Evolutionary conservation across 2,797 vertebrate genomes (phyloP).

Genomic region (Sandelia bainsii): DNA sequence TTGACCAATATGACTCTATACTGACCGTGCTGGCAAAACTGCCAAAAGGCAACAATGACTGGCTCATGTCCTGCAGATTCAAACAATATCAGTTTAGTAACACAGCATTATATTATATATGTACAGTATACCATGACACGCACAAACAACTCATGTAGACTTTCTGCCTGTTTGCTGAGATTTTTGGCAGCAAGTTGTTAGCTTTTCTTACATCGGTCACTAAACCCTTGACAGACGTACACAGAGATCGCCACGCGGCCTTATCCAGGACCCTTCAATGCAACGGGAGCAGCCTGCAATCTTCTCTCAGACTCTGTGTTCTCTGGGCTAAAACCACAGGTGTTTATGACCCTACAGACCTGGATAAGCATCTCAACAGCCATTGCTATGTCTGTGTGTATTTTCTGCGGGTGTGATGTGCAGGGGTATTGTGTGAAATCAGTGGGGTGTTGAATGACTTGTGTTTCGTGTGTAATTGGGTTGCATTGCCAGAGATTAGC

Average conservation of each 20-base stretch:
- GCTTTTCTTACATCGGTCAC: slow-evolving; percentile 52
- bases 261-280: slow-evolving; percentile 39
- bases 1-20: slow-evolving; percentile 55
- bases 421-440: slow-evolving; percentile 67
- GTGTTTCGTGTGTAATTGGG: slow-evolving; percentile 82
- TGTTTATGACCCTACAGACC: slow-evolving; percentile 69
- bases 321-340: slow-evolving; percentile 58
- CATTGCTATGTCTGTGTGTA: slow-evolving; percentile 36
- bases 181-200: slow-evolving; percentile 37
- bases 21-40: slow-evolving; percentile 83
- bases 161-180: slow-evolving; percentile 27
- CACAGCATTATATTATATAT: background rate
- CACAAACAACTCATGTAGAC: slow-evolving; percentile 3
- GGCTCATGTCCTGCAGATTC: slow-evolving; percentile 82
- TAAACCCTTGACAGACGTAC: slow-evolving; percentile 55
- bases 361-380: slow-evolving; percentile 62
- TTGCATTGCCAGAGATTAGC: slow-evolving; percentile 81
- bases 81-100: slow-evolving; percentile 46
- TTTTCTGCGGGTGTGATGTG: slow-evolving; percentile 49
- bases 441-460: slow-evolving; percentile 79
- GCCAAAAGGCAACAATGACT: slow-evolving; percentile 84
- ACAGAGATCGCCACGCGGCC: slow-evolving; percentile 30
- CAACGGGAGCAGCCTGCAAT: slow-evolving; percentile 26
- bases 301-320: slow-evolving; percentile 32
- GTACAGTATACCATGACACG: background rate